A percentile compares a stretch with the other conserved stretches of the same genome.
These are phyloP conservation scores for Halictus ligatus DNA, from an alignment of 2,888 invertebrate species.

Conservation along the genomic window DNA sequence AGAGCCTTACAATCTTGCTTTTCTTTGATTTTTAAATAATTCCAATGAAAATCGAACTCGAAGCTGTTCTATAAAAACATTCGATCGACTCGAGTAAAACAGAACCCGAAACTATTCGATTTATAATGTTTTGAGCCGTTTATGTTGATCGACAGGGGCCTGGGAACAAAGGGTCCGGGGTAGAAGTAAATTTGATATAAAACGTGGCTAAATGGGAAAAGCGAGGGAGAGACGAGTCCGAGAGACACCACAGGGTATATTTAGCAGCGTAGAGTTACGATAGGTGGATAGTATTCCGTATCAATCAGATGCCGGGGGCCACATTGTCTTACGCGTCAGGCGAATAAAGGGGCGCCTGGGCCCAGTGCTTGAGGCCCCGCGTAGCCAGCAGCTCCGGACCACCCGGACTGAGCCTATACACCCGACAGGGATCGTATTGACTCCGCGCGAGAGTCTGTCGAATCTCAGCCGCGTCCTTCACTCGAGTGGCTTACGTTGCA, in stretches of 20 bases:
- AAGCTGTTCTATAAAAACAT: background rate
- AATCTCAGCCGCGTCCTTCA: conserved; percentile 72
- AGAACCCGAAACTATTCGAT: background rate
- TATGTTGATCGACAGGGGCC: background rate
- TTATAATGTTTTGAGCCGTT: background rate
- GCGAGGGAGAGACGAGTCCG: background rate
- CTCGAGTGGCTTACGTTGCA: conserved; percentile 72
- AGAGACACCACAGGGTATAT: conserved; percentile 71
- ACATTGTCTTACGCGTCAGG: conserved; percentile 81
- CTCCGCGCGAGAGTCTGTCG: conserved; percentile 72
- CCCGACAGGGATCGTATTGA: conserved; percentile 80
- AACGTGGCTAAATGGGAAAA: background rate
- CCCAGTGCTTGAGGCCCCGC: conserved; percentile 64
- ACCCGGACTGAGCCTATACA: conserved; percentile 79
- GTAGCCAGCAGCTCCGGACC: conserved; percentile 77
- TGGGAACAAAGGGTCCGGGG: background rate
- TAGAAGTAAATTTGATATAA: background rate
- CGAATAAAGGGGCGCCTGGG: conserved; percentile 76
- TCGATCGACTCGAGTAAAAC: too few species aligned
- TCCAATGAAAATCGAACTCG: background rate
- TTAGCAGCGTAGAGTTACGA: conserved; percentile 71
- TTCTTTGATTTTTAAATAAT: background rate
- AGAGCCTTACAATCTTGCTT: too few species aligned
- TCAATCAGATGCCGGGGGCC: conserved; percentile 81
- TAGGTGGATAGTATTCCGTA: conserved; percentile 81